A percentile compares a stretch with the other conserved stretches of the same genome.
Evolutionary conservation across 1,140 invertebrate genomes (phyloP).

Genomic region (Mesaphorura yosii): DNA sequence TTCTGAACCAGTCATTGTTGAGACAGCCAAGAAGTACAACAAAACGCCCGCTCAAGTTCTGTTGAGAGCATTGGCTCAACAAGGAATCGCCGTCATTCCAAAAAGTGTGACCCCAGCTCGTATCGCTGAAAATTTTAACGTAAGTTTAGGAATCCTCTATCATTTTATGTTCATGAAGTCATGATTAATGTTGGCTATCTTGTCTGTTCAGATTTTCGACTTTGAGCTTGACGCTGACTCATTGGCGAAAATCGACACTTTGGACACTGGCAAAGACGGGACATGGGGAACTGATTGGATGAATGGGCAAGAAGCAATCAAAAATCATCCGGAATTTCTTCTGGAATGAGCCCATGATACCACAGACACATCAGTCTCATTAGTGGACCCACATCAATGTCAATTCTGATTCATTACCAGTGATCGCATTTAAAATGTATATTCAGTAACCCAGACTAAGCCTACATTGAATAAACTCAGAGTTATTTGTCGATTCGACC

Average conservation of each 20-base stretch:
- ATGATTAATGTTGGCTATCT: neutral
- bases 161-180: neutral
- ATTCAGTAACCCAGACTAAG: too few relatives aligned
- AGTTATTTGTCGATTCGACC: too few relatives aligned
- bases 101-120: constrained; percentile 36
- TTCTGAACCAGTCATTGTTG: constrained; percentile 33
- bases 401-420: too few relatives aligned
- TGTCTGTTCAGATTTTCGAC: constrained; percentile 33
- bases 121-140: constrained; percentile 36
- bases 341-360: too few relatives aligned
- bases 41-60: constrained; percentile 39
- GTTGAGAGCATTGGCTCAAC: constrained; percentile 37
- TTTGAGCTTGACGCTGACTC: constrained; percentile 38
- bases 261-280: constrained; percentile 27
- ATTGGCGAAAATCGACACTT: constrained; percentile 33
- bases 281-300: constrained; percentile 5
- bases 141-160: constrained; percentile 8
- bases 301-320: neutral
- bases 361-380: too few relatives aligned
- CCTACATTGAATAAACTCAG: too few relatives aligned
- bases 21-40: constrained; percentile 34
- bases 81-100: constrained; percentile 37
- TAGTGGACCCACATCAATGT: too few relatives aligned
- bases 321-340: constrained; percentile 4
- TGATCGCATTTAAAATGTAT: too few relatives aligned